Conservation (phyloP, 1,140 invertebrate species). For the Drosophila ironensis region DNA sequence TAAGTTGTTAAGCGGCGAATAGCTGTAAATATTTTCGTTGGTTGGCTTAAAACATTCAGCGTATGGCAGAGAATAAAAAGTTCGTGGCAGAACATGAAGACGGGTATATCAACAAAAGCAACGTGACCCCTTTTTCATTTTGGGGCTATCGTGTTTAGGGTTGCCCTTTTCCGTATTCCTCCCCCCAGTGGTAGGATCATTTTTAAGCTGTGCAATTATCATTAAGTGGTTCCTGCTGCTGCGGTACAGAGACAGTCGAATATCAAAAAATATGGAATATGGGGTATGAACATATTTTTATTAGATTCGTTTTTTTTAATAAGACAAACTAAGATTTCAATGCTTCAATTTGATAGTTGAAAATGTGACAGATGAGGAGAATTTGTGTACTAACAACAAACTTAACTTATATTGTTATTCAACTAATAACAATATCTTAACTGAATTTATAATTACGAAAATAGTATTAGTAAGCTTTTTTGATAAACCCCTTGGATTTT, state of each 20-base stretch:
- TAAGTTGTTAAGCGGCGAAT: conserved; percentile 64
- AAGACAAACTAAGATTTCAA: no score
- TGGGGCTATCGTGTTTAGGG: conserved; percentile 14
- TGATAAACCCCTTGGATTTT: not conserved
- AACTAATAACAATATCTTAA: no score
- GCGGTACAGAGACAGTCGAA: conserved; percentile 18
- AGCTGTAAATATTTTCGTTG: conserved; percentile 62
- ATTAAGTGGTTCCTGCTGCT: conserved; percentile 56
- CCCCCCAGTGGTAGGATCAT: conserved; percentile 31
- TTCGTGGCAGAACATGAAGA: not conserved
- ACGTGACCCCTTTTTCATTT: conserved; percentile 48
- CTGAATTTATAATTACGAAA: no score
- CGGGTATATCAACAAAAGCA: conserved; percentile 32
- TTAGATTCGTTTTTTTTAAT: not conserved
- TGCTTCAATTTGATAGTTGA: no score
- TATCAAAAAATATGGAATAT: not conserved
- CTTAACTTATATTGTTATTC: no score
- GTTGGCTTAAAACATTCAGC: conserved; percentile 39
- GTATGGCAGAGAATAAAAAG: conserved; percentile 34
- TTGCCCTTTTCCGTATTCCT: conserved; percentile 13
- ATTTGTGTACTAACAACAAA: no score
- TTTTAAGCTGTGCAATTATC: conserved; percentile 66
- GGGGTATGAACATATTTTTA: no score
- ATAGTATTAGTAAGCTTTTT: no score
- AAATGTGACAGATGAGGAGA: no score